Conservation (phyloP, 2,113 vertebrate species). For the Poicephalus gulielmi region DNA sequence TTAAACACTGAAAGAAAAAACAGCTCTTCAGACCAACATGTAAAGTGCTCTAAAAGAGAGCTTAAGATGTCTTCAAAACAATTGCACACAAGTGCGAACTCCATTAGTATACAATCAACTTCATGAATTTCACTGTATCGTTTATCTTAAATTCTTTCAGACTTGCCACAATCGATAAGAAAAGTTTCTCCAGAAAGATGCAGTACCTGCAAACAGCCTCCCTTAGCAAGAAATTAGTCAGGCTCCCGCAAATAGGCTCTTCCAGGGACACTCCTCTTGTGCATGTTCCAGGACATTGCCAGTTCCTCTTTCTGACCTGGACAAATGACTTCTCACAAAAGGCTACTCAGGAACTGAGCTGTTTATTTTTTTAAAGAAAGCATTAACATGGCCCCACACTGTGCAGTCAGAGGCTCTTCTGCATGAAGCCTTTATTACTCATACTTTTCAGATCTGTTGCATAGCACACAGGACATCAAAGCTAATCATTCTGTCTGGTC, state of each 20-base stretch:
- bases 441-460: slow-evolving; percentile 52
- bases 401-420: slow-evolving; percentile 45
- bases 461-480: slow-evolving; percentile 18
- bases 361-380: background rate
- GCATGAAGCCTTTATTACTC: slow-evolving; percentile 65
- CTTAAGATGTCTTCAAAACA: slow-evolving; percentile 23
- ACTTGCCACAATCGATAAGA: background rate
- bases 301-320: slow-evolving; percentile 55
- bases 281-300: slow-evolving; percentile 62
- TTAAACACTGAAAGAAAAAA: slow-evolving; percentile 13
- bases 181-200: slow-evolving; percentile 27
- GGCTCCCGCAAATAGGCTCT: slow-evolving; percentile 10
- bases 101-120: slow-evolving; percentile 7
- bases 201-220: slow-evolving; percentile 73
- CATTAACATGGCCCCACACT: slow-evolving; percentile 38
- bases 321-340: slow-evolving; percentile 52
- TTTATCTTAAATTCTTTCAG: slow-evolving; percentile 46
- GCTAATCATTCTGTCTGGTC: background rate
- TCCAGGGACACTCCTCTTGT: slow-evolving; percentile 1
- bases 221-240: slow-evolving; percentile 68
- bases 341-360: slow-evolving; percentile 47
- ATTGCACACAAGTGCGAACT: slow-evolving; percentile 1
- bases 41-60: background rate
- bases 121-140: background rate
- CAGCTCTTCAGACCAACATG: background rate